A percentile compares a stretch with the other conserved stretches of the same genome.
These are phyloP conservation scores for Nasonia giraulti DNA, from an alignment of 1,140 invertebrate species.

Conservation along the genomic window DNA sequence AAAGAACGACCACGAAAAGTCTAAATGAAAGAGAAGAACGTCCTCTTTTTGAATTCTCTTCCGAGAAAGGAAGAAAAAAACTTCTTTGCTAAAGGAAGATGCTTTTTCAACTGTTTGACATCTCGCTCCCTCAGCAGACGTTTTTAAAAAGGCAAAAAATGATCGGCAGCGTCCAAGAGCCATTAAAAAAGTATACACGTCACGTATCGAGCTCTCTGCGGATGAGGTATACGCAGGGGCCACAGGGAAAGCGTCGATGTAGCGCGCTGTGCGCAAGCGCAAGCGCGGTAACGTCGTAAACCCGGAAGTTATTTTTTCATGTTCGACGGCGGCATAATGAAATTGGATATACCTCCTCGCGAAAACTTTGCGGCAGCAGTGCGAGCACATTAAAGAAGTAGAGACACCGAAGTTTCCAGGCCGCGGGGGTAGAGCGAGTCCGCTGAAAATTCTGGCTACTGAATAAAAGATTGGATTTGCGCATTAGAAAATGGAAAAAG, in stretches of 20 bases:
- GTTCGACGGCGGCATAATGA: background rate
- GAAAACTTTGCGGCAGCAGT: background rate
- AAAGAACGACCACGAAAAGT: no score
- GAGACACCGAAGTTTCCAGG: background rate
- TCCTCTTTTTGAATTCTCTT: background rate
- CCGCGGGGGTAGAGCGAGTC: background rate
- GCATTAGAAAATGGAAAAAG: slow-evolving; percentile 21
- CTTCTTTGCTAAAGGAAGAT: background rate
- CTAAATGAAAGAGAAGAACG: background rate
- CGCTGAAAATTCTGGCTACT: slow-evolving; percentile 2
- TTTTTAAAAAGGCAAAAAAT: background rate
- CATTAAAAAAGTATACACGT: slow-evolving; percentile 9
- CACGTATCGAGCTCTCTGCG: background rate
- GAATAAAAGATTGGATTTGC: slow-evolving; percentile 25
- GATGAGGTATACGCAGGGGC: background rate
- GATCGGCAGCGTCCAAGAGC: background rate
- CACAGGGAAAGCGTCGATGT: background rate
- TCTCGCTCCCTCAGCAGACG: no score
- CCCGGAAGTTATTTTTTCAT: background rate
- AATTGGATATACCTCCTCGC: background rate
- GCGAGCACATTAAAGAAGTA: background rate
- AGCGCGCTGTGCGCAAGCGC: no score
- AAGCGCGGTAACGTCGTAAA: no score
- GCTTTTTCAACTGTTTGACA: no score
- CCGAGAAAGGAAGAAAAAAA: no score